These are phyloP conservation scores for Gastrophryne carolinensis DNA, from an alignment of 2,797 vertebrate genomes.

Conservation along the genomic window DNA sequence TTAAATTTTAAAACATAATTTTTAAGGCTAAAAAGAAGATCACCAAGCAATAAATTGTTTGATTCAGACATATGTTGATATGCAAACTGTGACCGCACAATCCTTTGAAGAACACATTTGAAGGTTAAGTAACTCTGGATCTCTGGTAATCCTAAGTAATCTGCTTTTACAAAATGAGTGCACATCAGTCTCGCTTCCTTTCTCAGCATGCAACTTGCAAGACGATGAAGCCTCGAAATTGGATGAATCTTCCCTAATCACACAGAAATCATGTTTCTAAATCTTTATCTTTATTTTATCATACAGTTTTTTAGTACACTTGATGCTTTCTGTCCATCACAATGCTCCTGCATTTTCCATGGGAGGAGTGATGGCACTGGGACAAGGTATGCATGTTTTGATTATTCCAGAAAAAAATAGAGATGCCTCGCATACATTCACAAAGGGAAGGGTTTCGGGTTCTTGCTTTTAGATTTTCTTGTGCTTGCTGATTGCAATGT, in stretches of 20 bases:
- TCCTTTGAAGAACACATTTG: slow-evolving; percentile 64
- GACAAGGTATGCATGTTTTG: slow-evolving; percentile 83
- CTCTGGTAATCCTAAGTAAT: slow-evolving; percentile 75
- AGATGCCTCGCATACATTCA: too few relatives aligned
- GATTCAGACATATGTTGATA: neutral
- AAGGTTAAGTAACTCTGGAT: slow-evolving; percentile 75
- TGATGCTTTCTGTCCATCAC: slow-evolving; percentile 84
- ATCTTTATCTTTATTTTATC: slow-evolving; percentile 71
- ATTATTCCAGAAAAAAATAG: too few relatives aligned
- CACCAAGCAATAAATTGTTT: neutral
- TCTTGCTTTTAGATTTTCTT: too few relatives aligned
- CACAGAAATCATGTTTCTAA: slow-evolving; percentile 71
- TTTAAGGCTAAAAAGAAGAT: too few relatives aligned
- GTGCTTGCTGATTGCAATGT: too few relatives aligned
- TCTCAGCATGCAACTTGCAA: slow-evolving; percentile 34
- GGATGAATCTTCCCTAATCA: slow-evolving; percentile 48
- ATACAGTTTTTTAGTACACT: slow-evolving; percentile 70
- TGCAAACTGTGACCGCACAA: slow-evolving; percentile 52
- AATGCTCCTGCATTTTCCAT: slow-evolving; percentile 85
- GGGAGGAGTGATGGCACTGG: slow-evolving; percentile 78
- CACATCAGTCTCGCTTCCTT: slow-evolving; percentile 43
- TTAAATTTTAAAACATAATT: too few relatives aligned
- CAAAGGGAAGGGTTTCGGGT: too few relatives aligned
- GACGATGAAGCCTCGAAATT: slow-evolving; percentile 53
- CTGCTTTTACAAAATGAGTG: slow-evolving; percentile 65